Evolutionary conservation across 1,140 invertebrate species (phyloP), one percentile per base, ranked within the genome.

Genomic region (Drepana arcuata): DNA sequence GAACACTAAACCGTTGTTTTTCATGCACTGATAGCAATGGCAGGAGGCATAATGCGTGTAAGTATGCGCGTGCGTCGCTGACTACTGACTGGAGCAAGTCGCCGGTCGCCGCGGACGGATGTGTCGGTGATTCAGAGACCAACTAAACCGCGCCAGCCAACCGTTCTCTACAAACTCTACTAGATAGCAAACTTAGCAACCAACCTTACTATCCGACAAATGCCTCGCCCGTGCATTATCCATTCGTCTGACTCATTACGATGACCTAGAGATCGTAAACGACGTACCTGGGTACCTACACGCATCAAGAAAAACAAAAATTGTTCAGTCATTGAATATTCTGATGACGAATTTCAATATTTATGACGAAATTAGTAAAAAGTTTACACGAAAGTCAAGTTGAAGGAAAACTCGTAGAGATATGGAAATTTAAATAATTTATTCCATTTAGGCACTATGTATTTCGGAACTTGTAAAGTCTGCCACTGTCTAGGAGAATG

Each of bases 11-110:
- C 66, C 41, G 52, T 59, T 51, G 37, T 58, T 60, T n/a, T 64
- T 66, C 59, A 70, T 50, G 59, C 69, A 73, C 72, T 63, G 56
- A 60, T 63, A 63, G 47, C 44, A 58, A 6, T 26, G n/a, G 4
- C 10, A n/a, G 4, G 24, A 26, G 4, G 44, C 46, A 64, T 41
- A 47, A 63, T 37, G 61, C 66, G 68, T 73, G 67, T 62, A 53
- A 56, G 35, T 61, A 49, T 72, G 69, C 69, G 69, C 70, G 54
- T 61, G 58, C 64, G 69, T 44, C 41, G 59, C 23, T 36, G 38
- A 43, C 48, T 46, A 65, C 60, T 62, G 57, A 42, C 48, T 25
- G 38, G 31, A 40, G 33, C 18, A 30, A 14, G 34, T 26, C 41
- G 37, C 31, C 35, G 33, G 50, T 54, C 45, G 38, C 15, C 39